Base-by-base conservation (phyloP, 2,797 vertebrate genomes). In the Sebastes cheni region DNA sequence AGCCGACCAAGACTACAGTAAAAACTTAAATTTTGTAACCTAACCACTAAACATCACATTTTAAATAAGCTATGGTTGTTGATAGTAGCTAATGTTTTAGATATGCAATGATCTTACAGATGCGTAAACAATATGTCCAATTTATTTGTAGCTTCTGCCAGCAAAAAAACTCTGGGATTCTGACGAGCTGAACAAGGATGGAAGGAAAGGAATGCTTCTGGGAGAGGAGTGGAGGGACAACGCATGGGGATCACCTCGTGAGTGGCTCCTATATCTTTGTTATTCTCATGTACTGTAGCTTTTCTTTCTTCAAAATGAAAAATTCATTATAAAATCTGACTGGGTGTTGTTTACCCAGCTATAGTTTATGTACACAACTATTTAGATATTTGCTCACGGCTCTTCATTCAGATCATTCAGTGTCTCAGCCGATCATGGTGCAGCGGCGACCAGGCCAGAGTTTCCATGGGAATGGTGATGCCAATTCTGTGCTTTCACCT, bases 381-480 rank as follows among this genome's bases (percentile, higher is more conserved):
- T 77, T 67, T 56, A 83, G 67, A 81, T 60, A 67, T 90, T 77
- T 88, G 23, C 82, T 81, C 59, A 52, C 29, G 1, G 16, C 58
- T 77, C 93, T 89, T 90, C 25, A 90, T 95, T 90, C 92, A 99
- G 98, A 99, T 96, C 98, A 99, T 96, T 97, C 98, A 91, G 96
- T 99, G 94, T 99, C 98, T 91, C 98, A 99, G 85, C 98, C 98
- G 91, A 99, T 99, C 95, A 99, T 99, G 98, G 98, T 99, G 90
- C 98, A 99, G 95, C 97, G 98, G 91, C 97, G 98, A 91, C 97
- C 98, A 91, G 98, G 97, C 90, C 98, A 98, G 94, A 96, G 97
- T 96, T 99, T 99, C 96, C 97, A 98, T 89, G 98, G 97, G 90
- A 99, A 98, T 90, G 98, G 97, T 90, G 98, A 99, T 91, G 96